These are phyloP conservation scores for Campoplex capitator DNA, from an alignment of 2,888 invertebrate genomes.

Conservation along the genomic window DNA sequence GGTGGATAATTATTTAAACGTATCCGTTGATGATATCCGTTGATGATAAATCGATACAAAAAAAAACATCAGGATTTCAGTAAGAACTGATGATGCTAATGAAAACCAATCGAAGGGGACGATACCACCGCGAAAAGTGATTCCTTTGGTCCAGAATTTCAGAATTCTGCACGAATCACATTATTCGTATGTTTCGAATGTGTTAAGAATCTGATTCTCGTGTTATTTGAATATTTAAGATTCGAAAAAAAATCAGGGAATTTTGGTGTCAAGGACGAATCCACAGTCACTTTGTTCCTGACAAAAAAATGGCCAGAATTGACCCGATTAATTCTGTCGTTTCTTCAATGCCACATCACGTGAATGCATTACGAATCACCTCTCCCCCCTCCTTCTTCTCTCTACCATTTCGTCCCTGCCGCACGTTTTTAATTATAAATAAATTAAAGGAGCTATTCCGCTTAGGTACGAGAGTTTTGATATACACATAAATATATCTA, in stretches of 20 bases:
- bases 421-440: slow-evolving; percentile 67
- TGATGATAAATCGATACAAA: not conserved
- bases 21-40: not conserved
- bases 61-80: not conserved
- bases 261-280: slow-evolving; percentile 47
- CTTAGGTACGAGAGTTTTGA: slow-evolving; percentile 27
- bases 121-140: not conserved
- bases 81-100: not conserved
- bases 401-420: slow-evolving; percentile 14
- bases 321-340: slow-evolving; percentile 22
- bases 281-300: slow-evolving; percentile 33
- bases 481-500: slow-evolving; percentile 17
- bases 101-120: not conserved
- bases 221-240: not conserved
- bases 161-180: not conserved
- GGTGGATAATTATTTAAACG: slow-evolving; percentile 10
- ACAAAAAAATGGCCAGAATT: slow-evolving; percentile 13
- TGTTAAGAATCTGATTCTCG: not conserved
- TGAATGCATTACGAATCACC: slow-evolving; percentile 48
- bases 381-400: not conserved
- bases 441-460: slow-evolving; percentile 59
- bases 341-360: slow-evolving; percentile 41
- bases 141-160: not conserved
- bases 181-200: too few relatives aligned
- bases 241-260: not conserved